Conservation (phyloP, 2,797 vertebrate species). For the Spea hammondii region DNA sequence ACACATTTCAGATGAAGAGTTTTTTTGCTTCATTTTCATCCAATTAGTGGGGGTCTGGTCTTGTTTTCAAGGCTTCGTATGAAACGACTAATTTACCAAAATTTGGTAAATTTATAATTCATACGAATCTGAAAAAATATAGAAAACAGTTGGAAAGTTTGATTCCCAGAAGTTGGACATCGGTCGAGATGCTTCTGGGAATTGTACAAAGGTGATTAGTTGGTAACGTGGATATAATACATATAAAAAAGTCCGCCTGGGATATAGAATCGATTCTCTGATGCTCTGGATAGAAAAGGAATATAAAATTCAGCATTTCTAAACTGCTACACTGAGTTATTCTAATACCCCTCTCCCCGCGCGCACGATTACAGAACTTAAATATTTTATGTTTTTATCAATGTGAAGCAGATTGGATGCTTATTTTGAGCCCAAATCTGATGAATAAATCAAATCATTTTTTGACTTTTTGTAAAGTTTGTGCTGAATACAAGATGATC, state of each 20-base stretch:
- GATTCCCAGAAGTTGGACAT: conserved; percentile 24
- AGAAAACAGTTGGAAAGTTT: conserved; percentile 7
- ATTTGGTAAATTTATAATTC: no score
- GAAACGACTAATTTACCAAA: no score
- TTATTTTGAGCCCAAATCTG: not conserved
- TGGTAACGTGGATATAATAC: conserved; percentile 26
- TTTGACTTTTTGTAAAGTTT: not conserved
- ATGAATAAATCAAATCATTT: not conserved
- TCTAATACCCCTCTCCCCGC: not conserved
- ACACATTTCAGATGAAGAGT: no score
- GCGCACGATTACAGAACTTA: conserved; percentile 3
- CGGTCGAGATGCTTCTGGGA: conserved; percentile 28
- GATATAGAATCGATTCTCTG: conserved; percentile 19
- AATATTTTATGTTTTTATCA: conserved; percentile 15
- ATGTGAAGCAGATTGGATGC: not conserved
- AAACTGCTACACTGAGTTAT: conserved; percentile 8
- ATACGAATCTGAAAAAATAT: no score
- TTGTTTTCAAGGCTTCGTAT: no score
- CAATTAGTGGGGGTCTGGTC: no score
- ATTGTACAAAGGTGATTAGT: conserved; percentile 29
- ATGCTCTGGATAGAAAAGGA: conserved; percentile 12
- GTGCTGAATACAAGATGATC: not conserved
- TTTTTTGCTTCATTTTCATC: no score
- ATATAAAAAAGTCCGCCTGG: conserved; percentile 22
- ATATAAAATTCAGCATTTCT: conserved; percentile 6